phyloP scores from a whole-genome alignment of 2,113 vertebrate genomes.

The Tupaia tana region DNA sequence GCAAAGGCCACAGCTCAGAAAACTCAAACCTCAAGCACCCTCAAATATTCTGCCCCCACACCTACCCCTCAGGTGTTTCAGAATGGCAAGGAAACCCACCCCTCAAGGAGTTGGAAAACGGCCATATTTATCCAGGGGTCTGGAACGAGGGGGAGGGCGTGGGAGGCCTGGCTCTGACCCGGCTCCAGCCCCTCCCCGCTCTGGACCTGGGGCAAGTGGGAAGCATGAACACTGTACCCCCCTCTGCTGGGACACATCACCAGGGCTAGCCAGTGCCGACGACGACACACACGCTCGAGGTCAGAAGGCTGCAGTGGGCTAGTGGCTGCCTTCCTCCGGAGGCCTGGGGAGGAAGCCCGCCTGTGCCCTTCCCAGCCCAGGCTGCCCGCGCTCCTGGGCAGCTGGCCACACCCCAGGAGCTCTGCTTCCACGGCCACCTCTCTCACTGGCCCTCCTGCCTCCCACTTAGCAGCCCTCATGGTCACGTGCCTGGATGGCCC shows the following conservation, averaged over 20 bases:
- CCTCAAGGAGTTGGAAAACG: neutral
- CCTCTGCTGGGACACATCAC: neutral
- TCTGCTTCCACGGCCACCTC: neutral
- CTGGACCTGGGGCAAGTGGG: too few relatives aligned
- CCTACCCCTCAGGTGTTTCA: neutral
- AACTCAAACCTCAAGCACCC: neutral
- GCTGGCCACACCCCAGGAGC: neutral
- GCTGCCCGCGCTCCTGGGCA: neutral
- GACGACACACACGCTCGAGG: neutral
- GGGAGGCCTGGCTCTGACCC: neutral
- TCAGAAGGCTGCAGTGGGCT: neutral
- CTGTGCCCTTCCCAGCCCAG: neutral
- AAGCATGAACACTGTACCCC: neutral
- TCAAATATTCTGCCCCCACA: neutral
- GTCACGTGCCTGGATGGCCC: too few relatives aligned
- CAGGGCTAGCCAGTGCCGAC: too few relatives aligned
- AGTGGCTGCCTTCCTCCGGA: neutral
- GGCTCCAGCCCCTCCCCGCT: too few relatives aligned
- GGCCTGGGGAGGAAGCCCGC: fast-evolving
- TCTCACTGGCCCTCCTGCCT: neutral
- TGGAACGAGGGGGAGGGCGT: neutral
- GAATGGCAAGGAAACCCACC: neutral
- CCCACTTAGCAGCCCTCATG: neutral
- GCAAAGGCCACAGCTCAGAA: neutral
- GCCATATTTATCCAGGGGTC: neutral